Evolutionary conservation across 23 tunicate species (phyloP), one percentile per base, ranked within the genome.

Genomic region (Ciona savignyi): DNA sequence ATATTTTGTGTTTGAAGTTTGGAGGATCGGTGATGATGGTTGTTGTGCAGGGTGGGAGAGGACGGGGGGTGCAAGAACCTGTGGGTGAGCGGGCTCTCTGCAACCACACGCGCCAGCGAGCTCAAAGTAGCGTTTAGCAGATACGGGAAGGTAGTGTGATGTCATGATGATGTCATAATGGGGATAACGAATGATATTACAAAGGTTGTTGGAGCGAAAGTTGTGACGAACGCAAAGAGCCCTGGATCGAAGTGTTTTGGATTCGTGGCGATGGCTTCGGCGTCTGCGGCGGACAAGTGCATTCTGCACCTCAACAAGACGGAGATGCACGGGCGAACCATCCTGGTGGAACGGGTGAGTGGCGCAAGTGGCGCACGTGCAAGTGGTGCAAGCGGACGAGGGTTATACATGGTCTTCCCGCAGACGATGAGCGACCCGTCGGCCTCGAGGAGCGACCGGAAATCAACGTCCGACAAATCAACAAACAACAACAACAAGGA

Each of bases 141-240:
- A 25, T 85, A 78, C 70, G 90, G 90, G 28, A 85, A 85, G 61
- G 90, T 85, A 19, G 81, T 2, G 0, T 51, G 24, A 6, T 63
- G 63, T n/a, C 33, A 24, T 64, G 6, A n/a, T n/a, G n/a, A n/a
- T n/a, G n/a, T n/a, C n/a, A n/a, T n/a, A n/a, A n/a, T n/a, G n/a
- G n/a, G n/a, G n/a, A n/a, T n/a, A n/a, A n/a, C 56, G 15, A 42
- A 42, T 15, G 15, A 6, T 42, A 15, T 6, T 42, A 0, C 51
- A 6, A 42, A 85, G 90, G 90, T 85, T 1, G 78, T 85, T 30
- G 90, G 90, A 30, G 90, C 90, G 0, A 85, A 85, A 33, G 84
- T 85, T 31, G 90, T 85, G 32, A 85, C 90, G 0, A 85, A 78
- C 34, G 83, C 82, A 0, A 72, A 74, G 49, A 78, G 74, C 25